A percentile compares a stretch with the other conserved stretches of the same genome.
These are phyloP conservation scores for Lycophotia porphyrea DNA, from an alignment of 2,888 invertebrate species.

Conservation along the genomic window DNA sequence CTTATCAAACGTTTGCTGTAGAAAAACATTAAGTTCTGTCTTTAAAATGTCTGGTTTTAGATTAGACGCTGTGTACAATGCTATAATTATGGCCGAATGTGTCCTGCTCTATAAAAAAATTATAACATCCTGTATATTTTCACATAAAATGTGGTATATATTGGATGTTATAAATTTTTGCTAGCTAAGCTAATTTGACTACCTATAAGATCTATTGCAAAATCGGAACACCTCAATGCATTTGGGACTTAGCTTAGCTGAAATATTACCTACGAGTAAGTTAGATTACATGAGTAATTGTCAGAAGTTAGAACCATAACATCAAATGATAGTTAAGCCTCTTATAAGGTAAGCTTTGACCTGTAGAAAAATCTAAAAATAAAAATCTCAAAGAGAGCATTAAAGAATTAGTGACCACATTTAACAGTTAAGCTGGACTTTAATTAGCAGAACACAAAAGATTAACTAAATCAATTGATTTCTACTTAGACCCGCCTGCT, in stretches of 20 bases:
- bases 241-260: background rate
- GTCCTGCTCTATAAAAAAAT: too few species aligned
- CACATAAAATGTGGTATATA: too few species aligned
- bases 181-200: background rate
- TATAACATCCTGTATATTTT: too few species aligned
- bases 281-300: background rate
- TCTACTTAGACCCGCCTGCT: background rate
- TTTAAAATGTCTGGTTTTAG: background rate
- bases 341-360: background rate
- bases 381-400: background rate
- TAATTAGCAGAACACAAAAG: background rate
- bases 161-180: too few species aligned
- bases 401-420: background rate
- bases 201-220: background rate
- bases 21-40: conserved; percentile 7
- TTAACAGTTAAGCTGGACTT: background rate
- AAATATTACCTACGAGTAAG: background rate
- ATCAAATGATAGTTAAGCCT: background rate
- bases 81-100: too few species aligned
- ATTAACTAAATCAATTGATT: background rate
- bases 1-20: conserved; percentile 32
- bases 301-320: background rate
- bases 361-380: background rate
- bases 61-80: background rate
- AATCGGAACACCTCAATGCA: background rate